Base-by-base conservation (phyloP, 2,888 invertebrate genomes). In the Ichneumon xanthorius region DNA sequence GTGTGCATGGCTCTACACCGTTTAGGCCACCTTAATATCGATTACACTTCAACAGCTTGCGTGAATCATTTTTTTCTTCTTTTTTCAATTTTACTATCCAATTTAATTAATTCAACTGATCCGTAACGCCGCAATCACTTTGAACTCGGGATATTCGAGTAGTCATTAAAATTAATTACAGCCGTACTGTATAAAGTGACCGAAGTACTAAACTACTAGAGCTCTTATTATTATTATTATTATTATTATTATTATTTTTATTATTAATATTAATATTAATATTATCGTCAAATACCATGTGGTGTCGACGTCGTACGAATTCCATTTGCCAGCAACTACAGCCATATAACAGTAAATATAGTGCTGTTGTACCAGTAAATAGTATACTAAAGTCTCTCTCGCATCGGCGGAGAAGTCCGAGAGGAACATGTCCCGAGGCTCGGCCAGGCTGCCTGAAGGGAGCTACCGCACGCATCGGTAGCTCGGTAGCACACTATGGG, bases 391-490 rank as follows among this genome's bases (percentile, higher is more conserved):
- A 72, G 72, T 78, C 45, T 78, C 70, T 78, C 50, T 68, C 7
- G 48, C 40, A 71, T 70, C 76, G 67, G 61, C 70, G 76, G 67
- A 85, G 37, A 76, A 84, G 80, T 78, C 80, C 80, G 73, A 84
- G 81, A 84, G 86, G 45, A 81, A 81, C 72, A 80, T 80, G 75
- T 45, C 73, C 80, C 58, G 72, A 80, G 81, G 78, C 68, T 53
- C 65, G 53, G 61, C 26, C 53, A 33, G 61, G 80, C 65, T 76
- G 85, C 78, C 71, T 14, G 78, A 79, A 48, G 71, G 30, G 81
- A 83, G 63, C 85, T 85, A 86, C 87, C 86, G 85, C 85, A 86
- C 85, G 84, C 87, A 86, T 88, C 87, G 84, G 87, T 87, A 88
- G 88, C 85, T 84, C 82, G 80, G 82, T 80, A 87, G 82, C 81